Conservation (phyloP, 2,797 vertebrate species). For the Melopsittacus undulatus region DNA sequence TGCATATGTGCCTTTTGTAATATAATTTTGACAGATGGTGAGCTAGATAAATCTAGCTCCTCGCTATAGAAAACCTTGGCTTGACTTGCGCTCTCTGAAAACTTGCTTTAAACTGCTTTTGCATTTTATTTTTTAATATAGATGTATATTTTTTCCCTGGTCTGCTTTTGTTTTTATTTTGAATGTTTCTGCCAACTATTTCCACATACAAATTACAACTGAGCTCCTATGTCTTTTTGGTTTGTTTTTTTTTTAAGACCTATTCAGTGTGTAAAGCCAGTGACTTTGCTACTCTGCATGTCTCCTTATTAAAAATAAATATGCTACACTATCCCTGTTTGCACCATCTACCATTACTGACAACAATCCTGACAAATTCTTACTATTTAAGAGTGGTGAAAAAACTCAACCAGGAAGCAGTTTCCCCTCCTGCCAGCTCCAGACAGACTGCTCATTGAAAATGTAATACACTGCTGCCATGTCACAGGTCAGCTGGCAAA, state of each 20-base stretch:
- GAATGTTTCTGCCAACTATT: slow-evolving; percentile 56
- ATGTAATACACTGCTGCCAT: slow-evolving; percentile 98
- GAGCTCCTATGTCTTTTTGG: slow-evolving; percentile 29
- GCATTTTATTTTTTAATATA: slow-evolving; percentile 76
- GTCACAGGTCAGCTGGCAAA: slow-evolving; percentile 99
- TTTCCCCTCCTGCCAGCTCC: slow-evolving; percentile 80
- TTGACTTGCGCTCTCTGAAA: slow-evolving; percentile 77
- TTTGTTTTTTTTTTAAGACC: neutral
- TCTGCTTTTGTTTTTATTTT: slow-evolving; percentile 74
- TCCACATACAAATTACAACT: slow-evolving; percentile 54
- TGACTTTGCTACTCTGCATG: slow-evolving; percentile 68
- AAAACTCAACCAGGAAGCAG: slow-evolving; percentile 76
- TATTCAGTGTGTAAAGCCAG: slow-evolving; percentile 58
- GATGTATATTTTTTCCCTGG: slow-evolving; percentile 34
- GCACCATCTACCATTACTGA: slow-evolving; percentile 81
- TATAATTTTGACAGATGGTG: slow-evolving; percentile 87
- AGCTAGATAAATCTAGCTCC: slow-evolving; percentile 80
- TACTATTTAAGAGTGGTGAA: slow-evolving; percentile 69
- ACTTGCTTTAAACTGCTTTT: slow-evolving; percentile 80
- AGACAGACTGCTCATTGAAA: slow-evolving; percentile 95
- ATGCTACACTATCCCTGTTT: slow-evolving; percentile 76
- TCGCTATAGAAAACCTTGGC: slow-evolving; percentile 77
- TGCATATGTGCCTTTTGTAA: slow-evolving; percentile 87
- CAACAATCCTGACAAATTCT: slow-evolving; percentile 71
- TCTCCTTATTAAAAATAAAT: slow-evolving; percentile 82